Conservation (phyloP, 1,140 invertebrate species). For the Whitmania pigra region DNA sequence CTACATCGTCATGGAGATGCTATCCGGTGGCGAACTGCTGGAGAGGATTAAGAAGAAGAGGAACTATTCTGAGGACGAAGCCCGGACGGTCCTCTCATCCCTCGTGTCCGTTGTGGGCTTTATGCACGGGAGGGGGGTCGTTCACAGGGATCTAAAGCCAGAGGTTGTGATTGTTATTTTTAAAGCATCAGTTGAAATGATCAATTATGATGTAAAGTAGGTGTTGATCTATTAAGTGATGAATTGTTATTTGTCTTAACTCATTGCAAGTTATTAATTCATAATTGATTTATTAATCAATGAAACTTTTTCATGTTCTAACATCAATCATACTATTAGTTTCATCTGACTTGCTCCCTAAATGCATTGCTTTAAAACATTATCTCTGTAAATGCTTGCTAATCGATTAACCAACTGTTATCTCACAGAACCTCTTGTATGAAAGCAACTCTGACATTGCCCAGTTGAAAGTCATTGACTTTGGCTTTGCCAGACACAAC, state of each 20-base stretch:
- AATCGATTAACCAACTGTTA: constrained; percentile 15
- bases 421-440: constrained; percentile 60
- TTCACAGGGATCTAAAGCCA: constrained; percentile 79
- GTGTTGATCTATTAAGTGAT: constrained; percentile 17
- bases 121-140: constrained; percentile 65
- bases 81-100: constrained; percentile 58
- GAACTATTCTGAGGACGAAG: constrained; percentile 57
- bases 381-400: no score
- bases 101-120: constrained; percentile 66
- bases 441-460: constrained; percentile 51
- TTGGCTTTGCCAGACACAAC: constrained; percentile 75
- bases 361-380: no score
- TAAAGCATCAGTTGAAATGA: neutral
- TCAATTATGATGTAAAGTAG: neutral
- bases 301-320: no score
- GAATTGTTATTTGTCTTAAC: no score
- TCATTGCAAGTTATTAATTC: no score
- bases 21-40: constrained; percentile 75
- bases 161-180: constrained; percentile 53
- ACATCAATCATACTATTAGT: no score
- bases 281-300: no score
- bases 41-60: constrained; percentile 52
- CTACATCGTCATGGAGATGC: constrained; percentile 73
- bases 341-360: no score
- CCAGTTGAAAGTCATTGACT: constrained; percentile 71